Base-by-base conservation (phyloP, 1,140 invertebrate genomes). In the Colletes gigas region DNA sequence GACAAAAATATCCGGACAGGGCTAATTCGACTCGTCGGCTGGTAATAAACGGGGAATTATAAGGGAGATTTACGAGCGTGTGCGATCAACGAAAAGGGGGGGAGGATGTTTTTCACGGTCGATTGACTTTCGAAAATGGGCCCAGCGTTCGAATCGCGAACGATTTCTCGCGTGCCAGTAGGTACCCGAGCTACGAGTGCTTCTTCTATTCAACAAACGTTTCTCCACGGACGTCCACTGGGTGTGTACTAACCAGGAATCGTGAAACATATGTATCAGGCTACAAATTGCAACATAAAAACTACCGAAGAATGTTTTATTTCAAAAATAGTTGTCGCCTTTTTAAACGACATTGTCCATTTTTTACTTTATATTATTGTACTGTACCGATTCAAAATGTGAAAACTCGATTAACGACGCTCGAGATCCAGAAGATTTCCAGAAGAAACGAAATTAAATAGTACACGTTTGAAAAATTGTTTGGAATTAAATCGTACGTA, bases 91-190 rank as follows among this genome's bases (percentile, higher is more conserved):
- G 80, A 73, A 72, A 78, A 71, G 68, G 78, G 63, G 79, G 79
- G 78, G 63, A 74, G 79, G 70, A 47, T 3, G 9, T 6, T 9
- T 47, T 83, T 85, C 76, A 86, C 84, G 84, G 65, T 86, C 84
- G 84, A 86, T 86, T 86, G 84, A 85, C 84, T 86, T 83, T 82
- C 80, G 75, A 86, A 86, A 86, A 86, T 86, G 83, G 78, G 84
- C 69, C 84, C 77, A 69, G 78, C 77, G 82, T 67, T 62, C 70
- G 63, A 67, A 70, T 81, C 70, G 74, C 84, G 79, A 57, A 44
- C 81, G 71, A 83, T 81, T 83, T 80, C 77, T 84, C 69, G 74
- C 74, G 66, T 54, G 52, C 44, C 39, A 66, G 57, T 73, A 73
- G n/a, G 57, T 80, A 52, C 65, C 74, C 63, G 70, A 59, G 57